Percentiles rank a stretch among this genome's conserved stretches.
phyloP scores from a whole-genome alignment of 2,888 invertebrate species.

The Phlogophora meticulosa region DNA sequence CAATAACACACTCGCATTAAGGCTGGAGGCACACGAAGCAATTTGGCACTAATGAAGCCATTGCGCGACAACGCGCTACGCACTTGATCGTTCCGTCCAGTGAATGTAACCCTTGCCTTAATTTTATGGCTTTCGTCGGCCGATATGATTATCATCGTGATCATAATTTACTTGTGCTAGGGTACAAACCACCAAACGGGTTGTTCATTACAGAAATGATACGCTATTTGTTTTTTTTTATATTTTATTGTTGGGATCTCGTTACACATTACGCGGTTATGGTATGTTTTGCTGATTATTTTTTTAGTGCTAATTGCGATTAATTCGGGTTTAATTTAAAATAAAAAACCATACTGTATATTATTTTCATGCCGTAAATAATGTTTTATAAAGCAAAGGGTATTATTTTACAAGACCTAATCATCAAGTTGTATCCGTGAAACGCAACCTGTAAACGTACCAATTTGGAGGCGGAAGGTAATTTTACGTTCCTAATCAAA shows the following conservation, averaged over 20 bases:
- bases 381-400: background rate
- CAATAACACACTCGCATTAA: constrained; percentile 62
- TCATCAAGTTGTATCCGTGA: constrained; percentile 33
- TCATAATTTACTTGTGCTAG: constrained; percentile 71
- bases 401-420: background rate
- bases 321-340: background rate
- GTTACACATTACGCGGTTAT: background rate
- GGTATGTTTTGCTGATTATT: constrained; percentile 4
- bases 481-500: constrained; percentile 43
- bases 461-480: constrained; percentile 23
- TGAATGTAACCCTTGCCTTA: constrained; percentile 77
- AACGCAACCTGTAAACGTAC: constrained; percentile 11
- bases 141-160: constrained; percentile 78
- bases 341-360: too few species aligned
- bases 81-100: constrained; percentile 72
- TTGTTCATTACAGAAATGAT: constrained; percentile 62
- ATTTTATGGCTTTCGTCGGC: constrained; percentile 75
- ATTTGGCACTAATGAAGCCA: constrained; percentile 80
- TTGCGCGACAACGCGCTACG: constrained; percentile 68
- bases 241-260: constrained; percentile 31
- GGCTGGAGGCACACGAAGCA: constrained; percentile 55
- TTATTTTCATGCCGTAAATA: background rate
- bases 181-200: constrained; percentile 49
- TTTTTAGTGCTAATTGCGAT: background rate
- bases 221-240: constrained; percentile 33